Base-by-base conservation (phyloP, 1,140 invertebrate species). In the Dreissena polymorpha region DNA sequence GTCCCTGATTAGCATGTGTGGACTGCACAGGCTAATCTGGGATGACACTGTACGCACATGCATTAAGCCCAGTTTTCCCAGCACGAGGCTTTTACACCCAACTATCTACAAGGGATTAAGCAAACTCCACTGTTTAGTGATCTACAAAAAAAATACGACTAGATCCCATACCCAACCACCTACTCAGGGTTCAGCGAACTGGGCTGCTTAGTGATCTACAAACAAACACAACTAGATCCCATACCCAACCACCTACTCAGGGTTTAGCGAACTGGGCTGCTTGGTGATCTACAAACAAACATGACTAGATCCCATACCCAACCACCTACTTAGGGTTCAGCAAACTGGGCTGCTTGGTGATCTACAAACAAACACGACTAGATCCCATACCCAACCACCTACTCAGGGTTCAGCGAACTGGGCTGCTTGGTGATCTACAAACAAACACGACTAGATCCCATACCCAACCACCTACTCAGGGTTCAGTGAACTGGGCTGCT, bases 341-440 rank as follows among this genome's bases (percentile, higher is more conserved):
- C 23, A 90, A 75, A 18, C 84, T 86, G 0, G 94, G 94, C 84
- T 94, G 94, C 79, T 92, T 88, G 55, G 84, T 93, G 57, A 94
- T 92, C 57, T 92, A n/a, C n/a, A n/a, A n/a, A n/a, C n/a, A n/a
- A n/a, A n/a, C n/a, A n/a, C n/a, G n/a, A n/a, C n/a, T n/a, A n/a
- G n/a, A n/a, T n/a, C n/a, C n/a, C n/a, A n/a, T 39, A 21, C 51
- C 7, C 16, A 55, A 65, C 10, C 51, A 85, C 89, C 73, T 86
- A 93, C 91, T 90, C 86, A 13, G 88, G 55, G 86, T 92, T 93
- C 7, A 94, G 86, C 23, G 90, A 75, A 18, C 84, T 86, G 0
- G 94, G 94, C 84, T 94, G 94, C 79, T 92, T 88, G 55, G 84
- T 93, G 57, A 94, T 92, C 57, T 92, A n/a, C n/a, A n/a, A n/a